phyloP scores from a whole-genome alignment of 1,140 invertebrate species.

The Zaprionus gabonicus region DNA sequence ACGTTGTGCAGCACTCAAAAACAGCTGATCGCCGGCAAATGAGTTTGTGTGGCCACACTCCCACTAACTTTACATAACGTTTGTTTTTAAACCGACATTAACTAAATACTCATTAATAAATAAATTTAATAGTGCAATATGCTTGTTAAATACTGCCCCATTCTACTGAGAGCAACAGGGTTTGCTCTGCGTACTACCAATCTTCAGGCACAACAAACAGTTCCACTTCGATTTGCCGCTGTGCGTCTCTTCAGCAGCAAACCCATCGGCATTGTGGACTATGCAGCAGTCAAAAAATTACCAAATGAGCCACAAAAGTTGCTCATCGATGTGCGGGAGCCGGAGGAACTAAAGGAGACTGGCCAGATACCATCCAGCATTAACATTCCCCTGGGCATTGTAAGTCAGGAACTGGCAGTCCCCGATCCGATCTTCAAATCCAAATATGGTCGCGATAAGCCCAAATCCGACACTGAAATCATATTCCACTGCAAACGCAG shows the following conservation, averaged over 20 bases:
- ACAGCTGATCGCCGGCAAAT: constrained; percentile 53
- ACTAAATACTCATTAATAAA: not conserved
- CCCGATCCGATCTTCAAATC: constrained; percentile 83
- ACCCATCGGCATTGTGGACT: constrained; percentile 82
- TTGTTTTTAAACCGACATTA: constrained; percentile 32
- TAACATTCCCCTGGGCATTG: constrained; percentile 88
- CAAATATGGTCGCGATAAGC: constrained; percentile 85
- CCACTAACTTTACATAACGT: constrained; percentile 54
- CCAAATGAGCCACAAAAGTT: constrained; percentile 83
- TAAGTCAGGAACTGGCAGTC: constrained; percentile 64
- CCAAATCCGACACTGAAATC: constrained; percentile 86
- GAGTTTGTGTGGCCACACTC: not conserved
- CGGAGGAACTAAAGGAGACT: constrained; percentile 87
- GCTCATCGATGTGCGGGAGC: constrained; percentile 89
- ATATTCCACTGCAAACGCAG: constrained; percentile 88
- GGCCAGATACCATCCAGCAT: constrained; percentile 89
- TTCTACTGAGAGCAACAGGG: constrained; percentile 11
- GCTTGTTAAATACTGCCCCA: constrained; percentile 33
- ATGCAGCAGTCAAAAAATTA: constrained; percentile 85
- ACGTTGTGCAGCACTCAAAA: not conserved
- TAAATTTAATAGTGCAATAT: constrained; percentile 28
- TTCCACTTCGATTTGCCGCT: not conserved
- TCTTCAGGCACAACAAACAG: not conserved
- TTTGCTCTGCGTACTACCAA: not conserved
- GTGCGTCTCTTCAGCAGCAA: constrained; percentile 32